A percentile compares a stretch with the other conserved stretches of the same genome.
Conservation (phyloP, 1,140 invertebrate genomes). For the Melanaphis sacchari region DNA sequence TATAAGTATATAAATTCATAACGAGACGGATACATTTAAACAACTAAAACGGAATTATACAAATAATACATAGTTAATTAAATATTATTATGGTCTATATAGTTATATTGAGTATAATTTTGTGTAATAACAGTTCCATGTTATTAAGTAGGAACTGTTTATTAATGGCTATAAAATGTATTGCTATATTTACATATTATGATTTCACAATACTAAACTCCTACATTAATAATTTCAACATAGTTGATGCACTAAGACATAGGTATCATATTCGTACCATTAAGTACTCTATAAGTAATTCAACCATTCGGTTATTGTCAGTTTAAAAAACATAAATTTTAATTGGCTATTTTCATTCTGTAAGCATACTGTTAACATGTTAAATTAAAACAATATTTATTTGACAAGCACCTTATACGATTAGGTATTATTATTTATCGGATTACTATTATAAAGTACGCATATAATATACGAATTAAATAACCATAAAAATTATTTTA, state of each 20-base stretch:
- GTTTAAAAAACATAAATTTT: too few relatives aligned
- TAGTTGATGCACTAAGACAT: background rate
- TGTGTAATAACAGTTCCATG: background rate
- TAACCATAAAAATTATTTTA: background rate
- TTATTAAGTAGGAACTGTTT: background rate
- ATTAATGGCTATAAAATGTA: background rate
- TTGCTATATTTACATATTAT: background rate
- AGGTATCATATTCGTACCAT: too few relatives aligned
- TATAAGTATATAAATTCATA: background rate
- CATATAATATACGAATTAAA: too few relatives aligned
- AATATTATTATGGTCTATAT: background rate
- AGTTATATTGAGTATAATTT: background rate
- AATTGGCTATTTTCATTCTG: too few relatives aligned
- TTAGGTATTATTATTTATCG: too few relatives aligned
- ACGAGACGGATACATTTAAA: background rate
- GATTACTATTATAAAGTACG: too few relatives aligned
- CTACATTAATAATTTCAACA: background rate
- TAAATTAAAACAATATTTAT: too few relatives aligned
- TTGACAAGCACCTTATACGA: too few relatives aligned
- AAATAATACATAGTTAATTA: conserved; percentile 13
- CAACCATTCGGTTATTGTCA: too few relatives aligned
- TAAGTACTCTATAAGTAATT: too few relatives aligned
- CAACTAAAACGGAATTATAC: background rate
- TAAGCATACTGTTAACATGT: too few relatives aligned
- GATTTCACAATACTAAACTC: too few relatives aligned